phyloP scores from a whole-genome alignment of 2,888 invertebrate species.

The Apamea anceps region DNA sequence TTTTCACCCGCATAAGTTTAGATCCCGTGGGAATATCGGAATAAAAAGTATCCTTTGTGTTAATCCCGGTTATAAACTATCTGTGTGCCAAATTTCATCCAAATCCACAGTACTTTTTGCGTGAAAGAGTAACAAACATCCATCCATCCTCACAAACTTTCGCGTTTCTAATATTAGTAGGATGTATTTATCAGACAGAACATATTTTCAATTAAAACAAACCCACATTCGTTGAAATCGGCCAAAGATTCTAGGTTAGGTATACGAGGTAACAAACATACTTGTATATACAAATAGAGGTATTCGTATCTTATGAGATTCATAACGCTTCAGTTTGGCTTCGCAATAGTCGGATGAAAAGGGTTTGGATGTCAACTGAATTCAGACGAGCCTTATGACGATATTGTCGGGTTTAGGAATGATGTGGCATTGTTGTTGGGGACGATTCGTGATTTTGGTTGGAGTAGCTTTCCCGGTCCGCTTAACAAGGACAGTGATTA shows the following conservation, averaged over 20 bases:
- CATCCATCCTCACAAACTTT: too few species aligned
- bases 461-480: background rate
- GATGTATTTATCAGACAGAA: background rate
- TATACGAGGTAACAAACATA: background rate
- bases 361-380: constrained; percentile 55
- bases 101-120: too few species aligned
- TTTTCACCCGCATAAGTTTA: too few species aligned
- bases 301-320: constrained; percentile 9
- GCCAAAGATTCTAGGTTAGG: background rate
- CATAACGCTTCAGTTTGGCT: constrained; percentile 20
- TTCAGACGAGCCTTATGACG: constrained; percentile 61
- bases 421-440: constrained; percentile 26
- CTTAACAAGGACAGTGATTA: background rate
- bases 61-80: too few species aligned
- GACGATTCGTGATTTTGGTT: background rate
- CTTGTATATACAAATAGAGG: background rate
- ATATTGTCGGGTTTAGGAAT: constrained; percentile 39
- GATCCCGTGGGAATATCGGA: too few species aligned
- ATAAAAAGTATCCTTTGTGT: too few species aligned
- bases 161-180: too few species aligned
- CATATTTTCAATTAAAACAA: background rate
- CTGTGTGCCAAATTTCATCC: too few species aligned
- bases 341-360: constrained; percentile 35
- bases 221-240: background rate
- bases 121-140: too few species aligned